Percentiles rank a stretch among this genome's conserved stretches.
Conservation (phyloP, 2,888 invertebrate genomes). For the Calephelis perditalis region DNA sequence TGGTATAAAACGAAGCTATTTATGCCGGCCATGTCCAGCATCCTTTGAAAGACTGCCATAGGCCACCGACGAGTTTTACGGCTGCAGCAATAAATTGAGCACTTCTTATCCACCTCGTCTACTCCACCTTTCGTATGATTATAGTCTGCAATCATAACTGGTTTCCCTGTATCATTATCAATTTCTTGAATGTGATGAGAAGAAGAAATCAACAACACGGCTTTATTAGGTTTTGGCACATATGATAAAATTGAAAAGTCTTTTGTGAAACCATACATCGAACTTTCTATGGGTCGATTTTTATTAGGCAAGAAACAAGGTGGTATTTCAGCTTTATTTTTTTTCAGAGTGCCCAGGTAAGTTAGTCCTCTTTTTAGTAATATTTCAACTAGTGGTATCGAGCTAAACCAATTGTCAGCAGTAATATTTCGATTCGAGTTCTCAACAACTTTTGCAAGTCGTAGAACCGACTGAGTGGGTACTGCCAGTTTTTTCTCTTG, state of each 20-base stretch:
- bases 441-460: conserved; percentile 23
- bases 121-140: conserved; percentile 28
- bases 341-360: too few species aligned
- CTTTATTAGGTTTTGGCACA: conserved; percentile 11
- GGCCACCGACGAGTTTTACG: conserved; percentile 3
- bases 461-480: conserved; percentile 26
- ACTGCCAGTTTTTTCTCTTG: conserved; percentile 16
- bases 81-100: neutral
- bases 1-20: conserved; percentile 21
- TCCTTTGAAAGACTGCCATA: conserved; percentile 15
- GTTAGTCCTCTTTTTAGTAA: conserved; percentile 27
- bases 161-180: conserved; percentile 23
- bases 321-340: conserved; percentile 10
- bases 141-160: conserved; percentile 24
- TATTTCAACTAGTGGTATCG: conserved; percentile 23
- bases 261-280: too few species aligned
- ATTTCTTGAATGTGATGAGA: conserved; percentile 22
- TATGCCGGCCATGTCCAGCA: conserved; percentile 18
- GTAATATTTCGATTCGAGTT: conserved; percentile 28
- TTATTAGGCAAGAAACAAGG: conserved; percentile 23
- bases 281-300: neutral
- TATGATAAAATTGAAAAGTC: too few species aligned
- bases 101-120: conserved; percentile 17
- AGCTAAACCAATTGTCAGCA: conserved; percentile 33
- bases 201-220: conserved; percentile 24